Conservation (phyloP, 2,888 invertebrate species). For the Orgyia antiqua region DNA sequence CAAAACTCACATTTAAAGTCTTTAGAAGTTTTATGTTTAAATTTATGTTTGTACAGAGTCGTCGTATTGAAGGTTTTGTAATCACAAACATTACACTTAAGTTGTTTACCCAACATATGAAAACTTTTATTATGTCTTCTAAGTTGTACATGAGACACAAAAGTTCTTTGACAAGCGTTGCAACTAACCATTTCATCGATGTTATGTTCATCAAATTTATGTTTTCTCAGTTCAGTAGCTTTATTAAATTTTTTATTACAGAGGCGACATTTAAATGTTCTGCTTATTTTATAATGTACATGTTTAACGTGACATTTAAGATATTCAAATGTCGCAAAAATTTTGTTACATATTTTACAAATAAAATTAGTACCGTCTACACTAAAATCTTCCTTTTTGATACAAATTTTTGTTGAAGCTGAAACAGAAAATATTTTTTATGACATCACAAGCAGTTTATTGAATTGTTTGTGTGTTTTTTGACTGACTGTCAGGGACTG, state of each 20-base stretch:
- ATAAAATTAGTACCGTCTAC: conserved; percentile 32
- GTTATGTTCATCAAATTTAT: conserved; percentile 48
- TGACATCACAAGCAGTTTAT: no score
- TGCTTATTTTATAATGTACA: conserved; percentile 49
- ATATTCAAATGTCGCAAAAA: conserved; percentile 39
- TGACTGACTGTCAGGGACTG: no score
- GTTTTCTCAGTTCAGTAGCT: conserved; percentile 36
- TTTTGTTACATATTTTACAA: conserved; percentile 45
- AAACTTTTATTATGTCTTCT: conserved; percentile 50
- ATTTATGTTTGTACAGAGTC: conserved; percentile 53
- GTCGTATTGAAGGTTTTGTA: conserved; percentile 50
- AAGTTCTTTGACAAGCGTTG: conserved; percentile 52
- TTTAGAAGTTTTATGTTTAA: conserved; percentile 58
- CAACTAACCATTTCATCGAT: conserved; percentile 55
- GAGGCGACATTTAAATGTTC: conserved; percentile 31
- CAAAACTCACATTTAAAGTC: conserved; percentile 63
- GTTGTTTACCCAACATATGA: conserved; percentile 57
- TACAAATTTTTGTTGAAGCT: conserved; percentile 39
- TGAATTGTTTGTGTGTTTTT: no score
- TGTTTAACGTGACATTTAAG: conserved; percentile 45
- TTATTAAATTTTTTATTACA: conserved; percentile 49
- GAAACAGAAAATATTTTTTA: no score
- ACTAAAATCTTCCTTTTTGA: conserved; percentile 41
- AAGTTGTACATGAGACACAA: conserved; percentile 48
- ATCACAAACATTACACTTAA: conserved; percentile 52